Evolutionary conservation across 2,797 vertebrate species (phyloP), one percentile per base, ranked within the genome.

Genomic region (Lepus townsendii): DNA sequence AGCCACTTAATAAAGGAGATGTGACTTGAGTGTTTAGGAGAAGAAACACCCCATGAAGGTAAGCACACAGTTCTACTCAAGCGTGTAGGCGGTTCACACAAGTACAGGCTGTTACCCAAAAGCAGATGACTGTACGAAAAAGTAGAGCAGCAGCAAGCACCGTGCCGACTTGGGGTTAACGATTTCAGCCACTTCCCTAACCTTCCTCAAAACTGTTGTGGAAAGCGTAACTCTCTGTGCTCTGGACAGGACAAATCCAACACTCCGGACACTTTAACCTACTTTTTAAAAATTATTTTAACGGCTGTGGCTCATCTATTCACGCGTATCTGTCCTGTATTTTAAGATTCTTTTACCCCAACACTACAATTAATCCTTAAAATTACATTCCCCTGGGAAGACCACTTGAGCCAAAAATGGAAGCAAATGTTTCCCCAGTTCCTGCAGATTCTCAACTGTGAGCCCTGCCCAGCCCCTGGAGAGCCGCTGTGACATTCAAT

Each of bases 381-480:
- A 90, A 87, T 2, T 82, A n/a, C 63, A n/a, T 27, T 52, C n/a
- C n/a, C 0, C 78, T 22, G 2, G 12, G 73, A 90, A 86, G 79
- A 65, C 54, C 38, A 30, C 8, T 42, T 7, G 27, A 16, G 90
- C 82, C 96, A 96, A 38, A 92, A 95, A 72, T 12, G 24, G 94
- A 78, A 69, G 2, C 63, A 88, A 84, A 69, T 1, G 22, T 84
- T 96, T 82, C 85, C 65, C 14, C 27, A 66, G 87, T 91, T 3
- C 8, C 52, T 71, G 73, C 93, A 92, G 71, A 88, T 65, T 47
- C 69, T 69, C 30, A 93, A 86, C 95, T 10, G 63, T 79, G 90
- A 82, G 42, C 4, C 94, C 91, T 60, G 90, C 96, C 96, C 96
- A 94, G 42, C 65, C 96, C 94, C 96, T 0, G 22, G 86, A 90